Evolutionary conservation across 1,140 invertebrate genomes (phyloP), one percentile per base, ranked within the genome.

Genomic region (Bacillus rossius): DNA sequence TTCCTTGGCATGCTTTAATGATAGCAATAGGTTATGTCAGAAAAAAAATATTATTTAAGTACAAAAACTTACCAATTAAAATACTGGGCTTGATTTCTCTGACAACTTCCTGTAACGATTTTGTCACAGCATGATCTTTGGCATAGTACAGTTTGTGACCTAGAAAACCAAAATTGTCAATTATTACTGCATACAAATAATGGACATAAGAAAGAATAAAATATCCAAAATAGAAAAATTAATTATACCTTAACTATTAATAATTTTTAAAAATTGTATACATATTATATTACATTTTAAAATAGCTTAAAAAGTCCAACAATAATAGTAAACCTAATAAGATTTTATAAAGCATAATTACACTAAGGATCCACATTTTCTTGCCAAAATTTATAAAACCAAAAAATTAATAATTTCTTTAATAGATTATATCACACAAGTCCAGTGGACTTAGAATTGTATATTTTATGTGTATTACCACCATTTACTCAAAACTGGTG

Each of bases 61-160:
- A 16, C 2, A 40, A 54, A 19, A 43, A 62, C 67, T 73, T 63
- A 84, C 92, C 92, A 64, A 98, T 94, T 14, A 98, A 75, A 8
- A 92, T 85, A 5, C 88, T 85, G 0, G 95, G 95, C 69, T 91
- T 91, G 0, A 93, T 75, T 1, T 70, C 67, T 41, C 85, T 81
- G 0, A 98, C 86, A 19, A 92, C 86, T 60, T 94, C 88, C 0
- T 79, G 69, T 0, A 98, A 75, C 7, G 83, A 82, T 49, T 81
- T 79, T 25, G 92, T 79, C 0, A 88, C 85, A 1, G 79, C 68
- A 51, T 84, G 80, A 5, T 84, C 78, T 51, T 93, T 85, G 2
- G 89, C 88, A 70, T 91, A 96, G 2, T 78, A 76, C 22, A 73
- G 67, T 70, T 96, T 93, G 67, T 94, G 89, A 25, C 83, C 84